Evolutionary conservation across 1,140 invertebrate species (phyloP).

Genomic region (Euura lappo): DNA sequence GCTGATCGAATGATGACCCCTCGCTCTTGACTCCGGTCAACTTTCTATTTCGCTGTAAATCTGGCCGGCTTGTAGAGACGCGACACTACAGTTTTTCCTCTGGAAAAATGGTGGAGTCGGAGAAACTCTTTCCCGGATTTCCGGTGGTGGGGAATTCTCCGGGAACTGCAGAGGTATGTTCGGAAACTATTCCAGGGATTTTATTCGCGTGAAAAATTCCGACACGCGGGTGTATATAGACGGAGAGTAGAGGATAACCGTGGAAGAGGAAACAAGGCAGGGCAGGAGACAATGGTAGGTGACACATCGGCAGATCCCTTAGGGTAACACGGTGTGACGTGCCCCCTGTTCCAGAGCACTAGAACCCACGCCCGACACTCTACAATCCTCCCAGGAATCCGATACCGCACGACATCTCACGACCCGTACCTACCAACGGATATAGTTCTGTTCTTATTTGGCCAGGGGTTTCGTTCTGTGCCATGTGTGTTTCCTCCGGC

Average conservation of each 20-base stretch:
- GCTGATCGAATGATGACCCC: neutral
- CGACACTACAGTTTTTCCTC: no score
- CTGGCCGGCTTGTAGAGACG: no score
- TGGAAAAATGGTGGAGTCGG: no score
- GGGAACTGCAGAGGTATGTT: no score
- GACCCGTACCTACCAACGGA: neutral
- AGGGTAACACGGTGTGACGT: conserved; percentile 3
- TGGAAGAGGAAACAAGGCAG: conserved; percentile 1
- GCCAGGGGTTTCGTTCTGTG: neutral
- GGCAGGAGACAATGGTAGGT: neutral
- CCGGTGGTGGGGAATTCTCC: no score
- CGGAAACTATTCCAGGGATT: no score
- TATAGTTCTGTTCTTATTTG: neutral
- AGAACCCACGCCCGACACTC: neutral
- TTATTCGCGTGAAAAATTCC: no score
- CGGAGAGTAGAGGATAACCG: neutral
- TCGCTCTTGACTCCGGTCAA: neutral
- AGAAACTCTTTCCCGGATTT: no score
- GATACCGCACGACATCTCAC: neutral
- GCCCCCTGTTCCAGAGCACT: neutral
- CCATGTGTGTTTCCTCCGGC: neutral
- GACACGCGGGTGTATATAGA: no score
- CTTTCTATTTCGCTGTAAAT: no score
- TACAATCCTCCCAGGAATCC: neutral
- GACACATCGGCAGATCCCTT: neutral